Base-by-base conservation (phyloP, 2,888 invertebrate species). In the Drosophila limbata region DNA sequence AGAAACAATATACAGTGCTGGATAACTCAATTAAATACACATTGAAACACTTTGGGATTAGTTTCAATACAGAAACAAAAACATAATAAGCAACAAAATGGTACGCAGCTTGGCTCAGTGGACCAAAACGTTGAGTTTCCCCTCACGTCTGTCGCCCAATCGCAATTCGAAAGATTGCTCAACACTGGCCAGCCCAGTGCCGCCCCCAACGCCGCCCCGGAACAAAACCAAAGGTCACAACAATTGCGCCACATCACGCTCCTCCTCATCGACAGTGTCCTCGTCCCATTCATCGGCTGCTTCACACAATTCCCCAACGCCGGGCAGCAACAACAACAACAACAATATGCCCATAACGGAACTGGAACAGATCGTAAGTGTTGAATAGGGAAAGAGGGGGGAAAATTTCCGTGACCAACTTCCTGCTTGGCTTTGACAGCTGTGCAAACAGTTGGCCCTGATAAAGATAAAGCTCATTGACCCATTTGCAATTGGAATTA, bases 81-180 rank as follows among this genome's bases (percentile, higher is more conserved):
- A 48, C 9, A 42, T 9, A 51, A 53, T 42, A 25, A 56, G 31
- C 11, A 8, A 33, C 60, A 91, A 89, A 83, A 97, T 97, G 97
- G 97, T 97, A 93, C 96, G 97, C 87, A 97, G 96, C 94, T 94
- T 97, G 91, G 95, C 96, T 72, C 96, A 97, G 94, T 97, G 97
- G 97, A 97, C 97, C 93, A 97, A 97, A 94, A 97, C 97, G 84
- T 94, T 97, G 92, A 97, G 97, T 94, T 97, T 97, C 93, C 97
- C 97, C 72, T 95, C 97, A 90, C 94, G 97, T 93, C 94, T 97
- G 91, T 96, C 96, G 69, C 96, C 97, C 15, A 96, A 96, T 92
- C 95, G 96, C 90, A 95, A 95, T 62, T 95, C 95, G 42, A 96
- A 96, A 93, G 96, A 96, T 91, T 93, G 93, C 91, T 94, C 89